Conservation (phyloP, 2,113 vertebrate genomes). For the Catharus minimus region DNA sequence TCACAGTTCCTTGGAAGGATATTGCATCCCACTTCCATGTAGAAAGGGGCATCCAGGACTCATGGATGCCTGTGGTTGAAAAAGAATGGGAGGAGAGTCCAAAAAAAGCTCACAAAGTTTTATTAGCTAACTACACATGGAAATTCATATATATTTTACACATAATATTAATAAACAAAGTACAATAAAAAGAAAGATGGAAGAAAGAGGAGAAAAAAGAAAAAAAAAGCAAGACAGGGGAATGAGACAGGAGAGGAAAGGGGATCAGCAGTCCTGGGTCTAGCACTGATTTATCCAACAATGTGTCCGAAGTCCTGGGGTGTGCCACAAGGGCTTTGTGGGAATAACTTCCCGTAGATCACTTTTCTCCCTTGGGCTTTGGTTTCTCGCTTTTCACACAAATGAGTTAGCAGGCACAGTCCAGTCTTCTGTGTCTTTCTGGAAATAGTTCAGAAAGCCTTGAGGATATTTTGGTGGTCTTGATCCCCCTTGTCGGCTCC, state of each 20-base stretch:
- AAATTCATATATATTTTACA: background rate
- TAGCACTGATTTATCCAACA: background rate
- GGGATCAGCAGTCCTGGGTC: background rate
- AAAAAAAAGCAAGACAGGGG: too few relatives aligned
- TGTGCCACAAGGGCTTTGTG: background rate
- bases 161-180: background rate
- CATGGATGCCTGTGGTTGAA: background rate
- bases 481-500: background rate
- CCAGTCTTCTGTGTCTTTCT: background rate
- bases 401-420: background rate
- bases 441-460: background rate
- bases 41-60: background rate
- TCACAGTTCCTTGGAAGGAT: background rate
- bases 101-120: background rate
- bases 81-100: background rate
- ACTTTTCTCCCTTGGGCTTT: background rate
- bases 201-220: background rate
- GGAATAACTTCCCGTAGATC: fast-evolving
- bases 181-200: background rate
- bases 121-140: background rate
- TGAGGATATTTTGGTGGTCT: background rate
- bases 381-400: fast-evolving
- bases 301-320: too few relatives aligned
- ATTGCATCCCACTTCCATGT: fast-evolving
- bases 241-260: background rate